phyloP scores from a whole-genome alignment of 2,113 vertebrate species.

The Cairina moschata region DNA sequence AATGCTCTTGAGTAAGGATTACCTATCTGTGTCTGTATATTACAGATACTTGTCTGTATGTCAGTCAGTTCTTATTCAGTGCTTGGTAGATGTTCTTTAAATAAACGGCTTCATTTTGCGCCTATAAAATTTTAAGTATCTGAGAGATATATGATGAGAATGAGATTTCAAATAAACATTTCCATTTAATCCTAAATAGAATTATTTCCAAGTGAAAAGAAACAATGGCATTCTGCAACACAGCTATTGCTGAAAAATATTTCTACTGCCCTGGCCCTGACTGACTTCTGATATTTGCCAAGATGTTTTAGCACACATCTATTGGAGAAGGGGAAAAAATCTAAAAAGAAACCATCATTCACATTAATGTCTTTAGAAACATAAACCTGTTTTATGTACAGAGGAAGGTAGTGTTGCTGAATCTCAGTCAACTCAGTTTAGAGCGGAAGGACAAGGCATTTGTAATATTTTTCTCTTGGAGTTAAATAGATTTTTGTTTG shows the following conservation, averaged over 20 bases:
- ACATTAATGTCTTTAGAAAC: background rate
- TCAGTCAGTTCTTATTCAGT: background rate
- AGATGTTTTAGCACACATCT: background rate
- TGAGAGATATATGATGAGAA: background rate
- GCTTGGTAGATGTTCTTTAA: background rate
- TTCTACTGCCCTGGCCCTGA: background rate
- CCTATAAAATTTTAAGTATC: background rate
- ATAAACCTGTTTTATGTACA: background rate
- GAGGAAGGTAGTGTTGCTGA: background rate
- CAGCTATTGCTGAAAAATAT: background rate
- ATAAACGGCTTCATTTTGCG: background rate
- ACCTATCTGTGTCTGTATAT: background rate
- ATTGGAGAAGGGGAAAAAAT: background rate
- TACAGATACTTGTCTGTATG: background rate
- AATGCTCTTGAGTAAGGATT: background rate
- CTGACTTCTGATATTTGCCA: background rate
- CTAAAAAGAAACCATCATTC: background rate
- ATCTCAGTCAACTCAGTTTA: background rate
- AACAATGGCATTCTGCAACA: background rate
- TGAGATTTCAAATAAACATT: background rate
- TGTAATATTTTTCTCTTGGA: background rate
- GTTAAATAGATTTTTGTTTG: background rate
- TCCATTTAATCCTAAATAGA: background rate
- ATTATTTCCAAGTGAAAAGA: background rate
- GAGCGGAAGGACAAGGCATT: background rate